phyloP scores from a whole-genome alignment of 2,113 vertebrate genomes.

The Perognathus longimembris region DNA sequence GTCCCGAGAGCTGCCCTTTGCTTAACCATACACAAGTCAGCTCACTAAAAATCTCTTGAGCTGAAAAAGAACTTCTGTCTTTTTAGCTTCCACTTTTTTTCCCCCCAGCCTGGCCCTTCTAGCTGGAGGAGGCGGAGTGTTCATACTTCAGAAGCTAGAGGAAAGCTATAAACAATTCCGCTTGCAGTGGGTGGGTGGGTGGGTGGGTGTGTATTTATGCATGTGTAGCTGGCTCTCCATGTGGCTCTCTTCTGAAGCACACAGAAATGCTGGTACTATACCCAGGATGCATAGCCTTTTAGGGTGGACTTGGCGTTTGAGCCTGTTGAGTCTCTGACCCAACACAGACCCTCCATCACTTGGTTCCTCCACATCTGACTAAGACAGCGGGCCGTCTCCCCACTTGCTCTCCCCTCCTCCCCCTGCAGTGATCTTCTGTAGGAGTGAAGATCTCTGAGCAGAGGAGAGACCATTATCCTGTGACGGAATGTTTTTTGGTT shows the following conservation, averaged over 20 bases:
- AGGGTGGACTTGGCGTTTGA: neutral
- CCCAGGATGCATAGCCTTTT: neutral
- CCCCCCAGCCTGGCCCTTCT: slow-evolving; percentile 64
- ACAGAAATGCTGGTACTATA: neutral
- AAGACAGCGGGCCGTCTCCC: too few relatives aligned
- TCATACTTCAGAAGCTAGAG: slow-evolving; percentile 73
- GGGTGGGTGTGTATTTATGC: slow-evolving; percentile 79
- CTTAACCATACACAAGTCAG: neutral
- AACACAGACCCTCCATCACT: neutral
- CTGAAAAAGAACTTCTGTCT: slow-evolving; percentile 78
- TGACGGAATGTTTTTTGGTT: neutral
- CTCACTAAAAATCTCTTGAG: slow-evolving; percentile 60
- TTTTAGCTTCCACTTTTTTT: slow-evolving; percentile 55
- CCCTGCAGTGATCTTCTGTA: too few relatives aligned
- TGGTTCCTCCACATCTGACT: too few relatives aligned
- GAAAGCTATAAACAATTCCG: slow-evolving; percentile 76
- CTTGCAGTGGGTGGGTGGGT: slow-evolving; percentile 52
- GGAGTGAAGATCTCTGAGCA: neutral
- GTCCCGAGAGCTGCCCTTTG: neutral
- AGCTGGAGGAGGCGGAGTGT: slow-evolving; percentile 75
- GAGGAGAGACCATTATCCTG: neutral
- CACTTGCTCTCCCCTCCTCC: neutral
- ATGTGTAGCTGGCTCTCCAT: slow-evolving; percentile 67
- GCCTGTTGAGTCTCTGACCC: neutral
- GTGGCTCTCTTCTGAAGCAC: slow-evolving; percentile 25